phyloP scores from a whole-genome alignment of 2,113 vertebrate species.

The Varanus komodoensis region DNA sequence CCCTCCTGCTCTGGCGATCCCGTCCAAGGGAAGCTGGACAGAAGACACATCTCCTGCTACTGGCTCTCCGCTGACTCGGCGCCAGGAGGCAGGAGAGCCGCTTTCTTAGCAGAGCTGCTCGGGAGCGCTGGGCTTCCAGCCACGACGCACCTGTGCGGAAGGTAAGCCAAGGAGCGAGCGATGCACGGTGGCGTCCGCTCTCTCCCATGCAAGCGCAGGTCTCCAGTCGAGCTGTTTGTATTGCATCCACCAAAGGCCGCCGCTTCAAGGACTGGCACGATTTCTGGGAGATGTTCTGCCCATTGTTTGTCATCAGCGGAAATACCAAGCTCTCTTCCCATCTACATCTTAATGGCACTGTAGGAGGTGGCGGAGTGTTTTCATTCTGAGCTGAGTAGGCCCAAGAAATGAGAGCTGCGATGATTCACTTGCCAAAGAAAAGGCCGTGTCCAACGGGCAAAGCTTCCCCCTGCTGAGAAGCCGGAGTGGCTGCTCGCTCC shows the following conservation, averaged over 20 bases:
- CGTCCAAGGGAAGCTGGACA: neutral
- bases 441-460: neutral
- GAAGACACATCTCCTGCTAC: neutral
- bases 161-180: neutral
- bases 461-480: slow-evolving; percentile 4
- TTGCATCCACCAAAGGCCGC: neutral
- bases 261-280: neutral
- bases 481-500: neutral
- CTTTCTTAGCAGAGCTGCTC: neutral
- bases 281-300: neutral
- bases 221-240: neutral
- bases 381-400: slow-evolving; percentile 14
- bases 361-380: slow-evolving; percentile 11
- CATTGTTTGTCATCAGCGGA: slow-evolving; percentile 20
- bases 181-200: neutral
- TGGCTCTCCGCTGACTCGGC: too few species aligned
- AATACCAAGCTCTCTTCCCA: slow-evolving; percentile 9
- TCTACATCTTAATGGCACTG: slow-evolving; percentile 25
- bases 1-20: neutral
- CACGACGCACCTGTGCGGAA: neutral
- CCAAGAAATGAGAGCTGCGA: slow-evolving; percentile 12
- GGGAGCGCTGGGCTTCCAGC: neutral
- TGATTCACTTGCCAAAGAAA: slow-evolving; percentile 20
- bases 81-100: too few species aligned
- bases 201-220: neutral